A percentile compares a stretch with the other conserved stretches of the same genome.
These are phyloP conservation scores for Spheniscus humboldti DNA, from an alignment of 2,797 vertebrate species.

Conservation along the genomic window DNA sequence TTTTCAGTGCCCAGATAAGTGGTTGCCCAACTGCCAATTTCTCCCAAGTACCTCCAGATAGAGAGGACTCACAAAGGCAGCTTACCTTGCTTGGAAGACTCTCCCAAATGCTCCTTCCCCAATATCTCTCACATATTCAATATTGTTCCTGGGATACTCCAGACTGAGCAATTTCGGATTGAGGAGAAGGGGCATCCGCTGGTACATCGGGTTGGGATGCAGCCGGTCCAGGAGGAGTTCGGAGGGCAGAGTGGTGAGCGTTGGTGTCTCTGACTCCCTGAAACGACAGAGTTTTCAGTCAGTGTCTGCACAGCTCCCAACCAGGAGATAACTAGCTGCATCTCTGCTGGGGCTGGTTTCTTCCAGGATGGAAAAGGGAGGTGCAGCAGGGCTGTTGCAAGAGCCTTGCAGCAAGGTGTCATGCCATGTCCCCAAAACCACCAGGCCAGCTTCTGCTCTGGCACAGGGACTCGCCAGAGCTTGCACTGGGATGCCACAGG, in stretches of 20 bases:
- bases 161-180: constrained; percentile 92
- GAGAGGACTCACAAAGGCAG: neutral
- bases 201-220: constrained; percentile 98
- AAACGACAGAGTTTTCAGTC: accelerated
- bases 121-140: constrained; percentile 96
- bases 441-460: neutral
- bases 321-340: neutral
- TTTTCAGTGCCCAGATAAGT: neutral
- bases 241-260: constrained; percentile 87
- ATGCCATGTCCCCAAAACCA: neutral
- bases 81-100: constrained; percentile 95
- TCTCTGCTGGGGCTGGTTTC: neutral
- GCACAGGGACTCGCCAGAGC: neutral
- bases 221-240: constrained; percentile 93
- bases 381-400: neutral
- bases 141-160: constrained; percentile 97
- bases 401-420: neutral
- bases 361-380: neutral
- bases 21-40: neutral
- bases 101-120: constrained; percentile 97
- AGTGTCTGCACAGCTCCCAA: neutral
- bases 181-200: constrained; percentile 92
- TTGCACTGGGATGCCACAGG: neutral
- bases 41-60: neutral
- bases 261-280: constrained; percentile 85